Percentiles rank a stretch among this genome's conserved stretches.
Evolutionary conservation across 1,140 invertebrate species (phyloP).

Genomic region (Reticulitermes speratus): DNA sequence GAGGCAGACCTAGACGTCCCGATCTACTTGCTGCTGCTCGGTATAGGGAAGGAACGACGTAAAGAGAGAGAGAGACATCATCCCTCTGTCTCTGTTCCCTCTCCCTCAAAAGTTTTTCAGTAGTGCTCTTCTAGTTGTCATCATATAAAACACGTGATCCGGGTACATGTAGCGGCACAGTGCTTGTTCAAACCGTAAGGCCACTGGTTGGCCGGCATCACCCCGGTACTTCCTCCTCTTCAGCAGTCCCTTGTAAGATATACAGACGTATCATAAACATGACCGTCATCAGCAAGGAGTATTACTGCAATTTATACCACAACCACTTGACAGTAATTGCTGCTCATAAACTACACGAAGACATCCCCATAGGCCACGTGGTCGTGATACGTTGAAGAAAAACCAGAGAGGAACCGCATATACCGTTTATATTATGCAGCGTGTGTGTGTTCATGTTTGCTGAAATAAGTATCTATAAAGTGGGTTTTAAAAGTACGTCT

Average conservation of each 20-base stretch:
- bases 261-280: conserved; percentile 4
- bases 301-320: neutral
- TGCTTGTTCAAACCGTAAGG: neutral
- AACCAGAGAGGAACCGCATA: neutral
- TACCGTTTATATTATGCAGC: no score
- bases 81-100: neutral
- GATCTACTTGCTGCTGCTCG: neutral
- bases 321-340: conserved; percentile 15
- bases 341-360: neutral
- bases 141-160: conserved; percentile 19
- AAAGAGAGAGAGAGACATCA: conserved; percentile 6
- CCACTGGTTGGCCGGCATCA: neutral
- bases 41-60: neutral
- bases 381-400: neutral
- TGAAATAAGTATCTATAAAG: neutral
- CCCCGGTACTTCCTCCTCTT: neutral
- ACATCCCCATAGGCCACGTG: neutral
- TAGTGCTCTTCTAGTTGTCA: neutral
- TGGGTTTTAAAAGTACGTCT: neutral
- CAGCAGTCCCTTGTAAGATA: neutral
- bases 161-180: neutral
- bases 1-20: neutral
- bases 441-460: neutral
- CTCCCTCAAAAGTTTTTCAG: conserved; percentile 6
- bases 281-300: neutral